Evolutionary conservation across 2,113 vertebrate species (phyloP).

Genomic region (Clarias magur): DNA sequence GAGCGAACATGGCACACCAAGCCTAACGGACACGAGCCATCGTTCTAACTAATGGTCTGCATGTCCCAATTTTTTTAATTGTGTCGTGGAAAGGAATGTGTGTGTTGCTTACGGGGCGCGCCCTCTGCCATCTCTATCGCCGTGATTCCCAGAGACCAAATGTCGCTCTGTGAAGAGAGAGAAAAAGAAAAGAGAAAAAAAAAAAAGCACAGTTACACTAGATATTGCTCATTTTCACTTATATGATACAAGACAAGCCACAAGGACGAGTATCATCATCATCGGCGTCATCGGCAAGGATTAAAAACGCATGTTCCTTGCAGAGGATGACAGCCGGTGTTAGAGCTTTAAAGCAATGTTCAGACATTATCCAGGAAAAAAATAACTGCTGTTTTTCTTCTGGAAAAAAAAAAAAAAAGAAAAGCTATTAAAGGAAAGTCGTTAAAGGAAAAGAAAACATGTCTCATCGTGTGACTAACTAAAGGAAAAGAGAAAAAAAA

Average conservation of each 20-base stretch:
- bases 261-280: neutral
- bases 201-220: no score
- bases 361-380: neutral
- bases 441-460: neutral
- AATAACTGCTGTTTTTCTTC: neutral
- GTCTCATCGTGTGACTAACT: neutral
- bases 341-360: neutral
- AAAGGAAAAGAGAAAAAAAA: neutral
- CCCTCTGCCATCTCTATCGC: slow-evolving; percentile 95
- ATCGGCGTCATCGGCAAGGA: neutral
- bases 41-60: neutral
- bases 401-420: no score
- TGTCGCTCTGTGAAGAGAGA: slow-evolving; percentile 79
- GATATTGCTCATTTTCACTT: neutral
- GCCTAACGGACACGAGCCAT: neutral
- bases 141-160: slow-evolving; percentile 93
- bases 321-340: neutral
- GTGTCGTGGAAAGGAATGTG: slow-evolving; percentile 8
- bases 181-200: neutral
- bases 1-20: neutral
- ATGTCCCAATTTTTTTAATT: neutral
- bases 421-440: slow-evolving; percentile 18
- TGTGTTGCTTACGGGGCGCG: slow-evolving; percentile 83
- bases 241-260: neutral
- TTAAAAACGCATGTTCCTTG: neutral